These are phyloP conservation scores for Micromesistius poutassou DNA, from an alignment of 2,797 vertebrate species.

Conservation along the genomic window DNA sequence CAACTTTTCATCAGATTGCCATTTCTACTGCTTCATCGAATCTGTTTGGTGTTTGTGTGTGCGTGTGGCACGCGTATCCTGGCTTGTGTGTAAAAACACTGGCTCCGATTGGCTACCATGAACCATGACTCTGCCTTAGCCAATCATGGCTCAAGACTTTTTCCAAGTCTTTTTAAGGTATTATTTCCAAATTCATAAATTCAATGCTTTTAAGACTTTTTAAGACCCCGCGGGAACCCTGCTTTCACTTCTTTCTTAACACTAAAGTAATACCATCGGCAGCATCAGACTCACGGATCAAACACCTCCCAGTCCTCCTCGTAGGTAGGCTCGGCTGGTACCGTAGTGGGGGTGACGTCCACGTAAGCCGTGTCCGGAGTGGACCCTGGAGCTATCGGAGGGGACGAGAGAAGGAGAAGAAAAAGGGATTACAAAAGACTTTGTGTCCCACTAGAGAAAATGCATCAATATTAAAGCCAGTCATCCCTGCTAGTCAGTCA, in stretches of 20 bases:
- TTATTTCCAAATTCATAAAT: too few species aligned
- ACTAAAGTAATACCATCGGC: not conserved
- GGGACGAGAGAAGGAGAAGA: constrained; percentile 1
- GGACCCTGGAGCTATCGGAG: constrained; percentile 81
- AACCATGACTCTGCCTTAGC: too few species aligned
- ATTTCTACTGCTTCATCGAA: too few species aligned
- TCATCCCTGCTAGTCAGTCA: not conserved
- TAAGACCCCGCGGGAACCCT: too few species aligned
- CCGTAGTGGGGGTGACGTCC: constrained; percentile 68
- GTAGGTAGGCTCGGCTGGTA: constrained; percentile 90
- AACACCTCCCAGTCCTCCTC: constrained; percentile 99
- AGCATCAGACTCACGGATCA: constrained; percentile 87
- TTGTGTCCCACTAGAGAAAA: not conserved
- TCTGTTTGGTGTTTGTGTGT: too few species aligned
- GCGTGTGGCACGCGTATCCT: too few species aligned
- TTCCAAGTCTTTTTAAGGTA: too few species aligned
- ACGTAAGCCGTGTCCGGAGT: constrained; percentile 86
- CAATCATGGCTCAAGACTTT: too few species aligned
- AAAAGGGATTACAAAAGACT: not conserved
- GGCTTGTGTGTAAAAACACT: too few species aligned
- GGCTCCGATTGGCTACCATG: too few species aligned
- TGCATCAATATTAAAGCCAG: not conserved
- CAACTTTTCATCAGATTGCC: too few species aligned
- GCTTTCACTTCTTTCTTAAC: not conserved
- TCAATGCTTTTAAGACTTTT: too few species aligned